Evolutionary conservation across 2,888 invertebrate genomes (phyloP).

Genomic region (Pseudoips prasinana): DNA sequence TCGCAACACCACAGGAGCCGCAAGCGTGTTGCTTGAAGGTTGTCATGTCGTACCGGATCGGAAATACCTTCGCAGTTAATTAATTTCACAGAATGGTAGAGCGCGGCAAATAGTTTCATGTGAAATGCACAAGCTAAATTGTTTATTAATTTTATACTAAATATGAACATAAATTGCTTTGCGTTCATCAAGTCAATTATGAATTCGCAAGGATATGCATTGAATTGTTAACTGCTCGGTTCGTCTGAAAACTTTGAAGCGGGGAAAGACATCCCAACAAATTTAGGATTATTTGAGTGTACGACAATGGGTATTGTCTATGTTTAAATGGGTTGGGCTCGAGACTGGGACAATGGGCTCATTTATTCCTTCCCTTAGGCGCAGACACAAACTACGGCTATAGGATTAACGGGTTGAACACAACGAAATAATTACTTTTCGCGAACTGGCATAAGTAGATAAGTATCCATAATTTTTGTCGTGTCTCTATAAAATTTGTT

Average conservation of each 20-base stretch:
- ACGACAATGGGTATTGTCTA: conserved; percentile 72
- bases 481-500: too few relatives aligned
- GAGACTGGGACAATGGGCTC: conserved; percentile 64
- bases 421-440: conserved; percentile 60
- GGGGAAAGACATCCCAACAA: conserved; percentile 62
- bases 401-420: conserved; percentile 60
- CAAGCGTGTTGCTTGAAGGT: too few relatives aligned
- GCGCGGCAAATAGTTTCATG: too few relatives aligned
- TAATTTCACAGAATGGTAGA: too few relatives aligned
- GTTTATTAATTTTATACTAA: too few relatives aligned
- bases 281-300: conserved; percentile 66
- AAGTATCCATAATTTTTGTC: conserved; percentile 10
- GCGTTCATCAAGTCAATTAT: conserved; percentile 29
- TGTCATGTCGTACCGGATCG: too few relatives aligned
- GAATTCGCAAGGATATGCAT: conserved; percentile 29
- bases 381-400: conserved; percentile 59
- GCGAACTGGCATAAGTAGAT: conserved; percentile 34
- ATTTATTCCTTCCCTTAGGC: conserved; percentile 71
- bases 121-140: too few relatives aligned
- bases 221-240: conserved; percentile 44
- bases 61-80: too few relatives aligned
- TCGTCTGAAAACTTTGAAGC: conserved; percentile 51
- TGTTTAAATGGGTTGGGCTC: conserved; percentile 65
- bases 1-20: too few relatives aligned
- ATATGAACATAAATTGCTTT: background rate